Conservation (phyloP, 2,888 invertebrate genomes). For the Xestia c-nigrum region DNA sequence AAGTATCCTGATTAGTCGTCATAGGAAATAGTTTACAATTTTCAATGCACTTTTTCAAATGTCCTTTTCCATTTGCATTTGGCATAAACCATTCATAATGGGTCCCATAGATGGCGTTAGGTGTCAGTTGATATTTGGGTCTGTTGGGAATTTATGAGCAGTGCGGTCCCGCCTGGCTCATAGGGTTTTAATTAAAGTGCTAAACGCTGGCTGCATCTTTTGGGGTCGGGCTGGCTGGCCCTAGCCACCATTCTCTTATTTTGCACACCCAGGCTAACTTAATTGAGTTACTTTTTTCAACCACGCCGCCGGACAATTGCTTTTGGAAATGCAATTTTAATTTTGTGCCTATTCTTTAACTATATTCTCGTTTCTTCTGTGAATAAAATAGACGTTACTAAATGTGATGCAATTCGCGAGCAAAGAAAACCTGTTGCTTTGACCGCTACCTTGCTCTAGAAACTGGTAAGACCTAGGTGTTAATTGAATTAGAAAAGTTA, state of each 20-base stretch:
- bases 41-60: constrained; percentile 8
- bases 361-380: background rate
- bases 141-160: constrained; percentile 64
- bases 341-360: constrained; percentile 7
- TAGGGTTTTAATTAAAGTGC: constrained; percentile 72
- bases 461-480: constrained; percentile 5
- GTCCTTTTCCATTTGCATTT: constrained; percentile 37
- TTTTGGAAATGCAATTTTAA: constrained; percentile 28
- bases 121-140: constrained; percentile 49
- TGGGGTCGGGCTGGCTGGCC: constrained; percentile 23
- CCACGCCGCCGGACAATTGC: constrained; percentile 25
- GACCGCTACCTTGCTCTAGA: constrained; percentile 29
- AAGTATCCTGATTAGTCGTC: background rate
- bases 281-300: constrained; percentile 54
- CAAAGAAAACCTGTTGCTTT: constrained; percentile 41
- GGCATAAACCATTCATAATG: constrained; percentile 30
- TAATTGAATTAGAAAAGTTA: constrained; percentile 11
- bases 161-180: constrained; percentile 52
- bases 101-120: constrained; percentile 41
- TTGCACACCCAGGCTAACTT: constrained; percentile 39
- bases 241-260: constrained; percentile 55
- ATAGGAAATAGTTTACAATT: background rate
- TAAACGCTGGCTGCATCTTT: constrained; percentile 66
- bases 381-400: constrained; percentile 13
- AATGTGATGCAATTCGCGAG: constrained; percentile 24